A percentile compares a stretch with the other conserved stretches of the same genome.
These are phyloP conservation scores for Hirtodrosophila confusa DNA, from an alignment of 2,888 invertebrate genomes.

Conservation along the genomic window DNA sequence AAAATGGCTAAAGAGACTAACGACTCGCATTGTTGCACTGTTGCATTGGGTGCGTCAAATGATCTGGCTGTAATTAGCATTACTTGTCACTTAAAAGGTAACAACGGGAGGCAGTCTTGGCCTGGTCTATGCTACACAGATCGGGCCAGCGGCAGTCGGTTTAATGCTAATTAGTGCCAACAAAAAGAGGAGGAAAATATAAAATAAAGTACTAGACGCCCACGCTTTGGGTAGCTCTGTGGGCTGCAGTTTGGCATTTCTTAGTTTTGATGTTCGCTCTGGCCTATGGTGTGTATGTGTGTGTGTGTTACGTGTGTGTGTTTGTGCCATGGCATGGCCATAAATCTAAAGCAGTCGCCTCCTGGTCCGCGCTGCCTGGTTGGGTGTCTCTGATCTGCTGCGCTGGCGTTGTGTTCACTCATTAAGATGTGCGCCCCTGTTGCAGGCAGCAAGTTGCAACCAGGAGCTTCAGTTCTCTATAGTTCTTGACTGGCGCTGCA, in stretches of 20 bases:
- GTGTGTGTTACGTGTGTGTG: constrained; percentile 21
- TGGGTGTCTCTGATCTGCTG: constrained; percentile 33
- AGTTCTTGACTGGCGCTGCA: constrained; percentile 12
- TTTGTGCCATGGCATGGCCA: constrained; percentile 39
- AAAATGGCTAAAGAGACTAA: constrained; percentile 2
- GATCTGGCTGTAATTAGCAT: constrained; percentile 45
- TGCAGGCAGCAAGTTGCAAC: constrained; percentile 17
- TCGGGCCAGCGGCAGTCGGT: constrained; percentile 1
- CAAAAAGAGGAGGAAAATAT: neutral
- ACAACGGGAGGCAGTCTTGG: constrained; percentile 1
- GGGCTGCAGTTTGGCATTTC: constrained; percentile 31
- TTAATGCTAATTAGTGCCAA: constrained; percentile 47
- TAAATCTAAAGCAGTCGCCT: constrained; percentile 63
- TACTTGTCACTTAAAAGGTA: constrained; percentile 46
- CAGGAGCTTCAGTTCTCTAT: constrained; percentile 2
- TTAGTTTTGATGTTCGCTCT: constrained; percentile 21
- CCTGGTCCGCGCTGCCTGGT: constrained; percentile 13
- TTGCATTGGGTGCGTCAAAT: constrained; percentile 24
- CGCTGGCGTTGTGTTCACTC: constrained; percentile 39
- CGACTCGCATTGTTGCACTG: constrained; percentile 20
- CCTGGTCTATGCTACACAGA: constrained; percentile 5
- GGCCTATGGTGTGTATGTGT: neutral
- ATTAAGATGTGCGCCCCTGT: constrained; percentile 50
- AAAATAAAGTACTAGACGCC: constrained; percentile 27
- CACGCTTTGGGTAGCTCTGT: constrained; percentile 23